These are phyloP conservation scores for Sipha flava DNA, from an alignment of 1,140 invertebrate species.

Conservation along the genomic window DNA sequence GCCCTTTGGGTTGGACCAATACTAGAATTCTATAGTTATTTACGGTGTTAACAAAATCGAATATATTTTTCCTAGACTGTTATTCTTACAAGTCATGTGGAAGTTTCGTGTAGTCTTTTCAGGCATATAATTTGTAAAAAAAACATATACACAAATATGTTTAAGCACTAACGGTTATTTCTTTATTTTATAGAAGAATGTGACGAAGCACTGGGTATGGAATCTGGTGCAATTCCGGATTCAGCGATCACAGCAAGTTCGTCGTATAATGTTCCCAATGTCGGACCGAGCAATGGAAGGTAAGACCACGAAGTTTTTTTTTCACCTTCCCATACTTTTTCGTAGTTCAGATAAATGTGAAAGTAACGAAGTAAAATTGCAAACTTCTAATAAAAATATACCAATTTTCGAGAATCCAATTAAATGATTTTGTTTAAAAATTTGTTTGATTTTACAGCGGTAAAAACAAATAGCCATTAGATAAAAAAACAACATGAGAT, in stretches of 20 bases:
- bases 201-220: conserved; percentile 52
- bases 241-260: conserved; percentile 53
- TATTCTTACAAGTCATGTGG: background rate
- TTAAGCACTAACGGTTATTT: background rate
- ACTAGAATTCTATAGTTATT: background rate
- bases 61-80: background rate
- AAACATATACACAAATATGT: background rate
- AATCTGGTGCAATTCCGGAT: conserved; percentile 52
- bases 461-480: too few species aligned
- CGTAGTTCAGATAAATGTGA: too few species aligned
- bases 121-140: background rate
- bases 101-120: background rate
- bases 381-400: too few species aligned
- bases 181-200: conserved; percentile 49
- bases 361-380: too few species aligned
- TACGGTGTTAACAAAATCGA: background rate
- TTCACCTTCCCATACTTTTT: too few species aligned
- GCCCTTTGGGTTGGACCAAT: background rate
- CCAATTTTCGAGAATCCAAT: too few species aligned
- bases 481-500: too few species aligned
- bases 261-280: conserved; percentile 49
- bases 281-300: conserved; percentile 55
- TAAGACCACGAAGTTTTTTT: conserved; percentile 43
- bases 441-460: too few species aligned
- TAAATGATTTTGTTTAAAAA: too few species aligned